Percentiles rank a stretch among this genome's conserved stretches.
Evolutionary conservation across 2,888 invertebrate species (phyloP).

Genomic region (Ectemnius continuus): DNA sequence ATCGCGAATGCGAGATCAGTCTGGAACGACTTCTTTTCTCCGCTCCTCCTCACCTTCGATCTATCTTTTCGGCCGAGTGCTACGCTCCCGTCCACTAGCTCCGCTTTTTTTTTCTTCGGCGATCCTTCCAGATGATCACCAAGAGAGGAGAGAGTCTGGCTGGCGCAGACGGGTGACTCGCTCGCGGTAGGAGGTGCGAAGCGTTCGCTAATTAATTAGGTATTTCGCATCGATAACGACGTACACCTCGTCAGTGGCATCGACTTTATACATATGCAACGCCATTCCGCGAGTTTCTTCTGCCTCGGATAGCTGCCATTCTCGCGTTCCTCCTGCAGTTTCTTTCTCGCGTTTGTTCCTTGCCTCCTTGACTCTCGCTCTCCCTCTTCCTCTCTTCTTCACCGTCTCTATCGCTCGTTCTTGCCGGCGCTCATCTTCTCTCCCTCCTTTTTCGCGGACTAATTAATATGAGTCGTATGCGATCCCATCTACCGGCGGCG

Average conservation of each 20-base stretch:
- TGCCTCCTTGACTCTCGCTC: conserved; percentile 5
- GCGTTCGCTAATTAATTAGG: conserved; percentile 52
- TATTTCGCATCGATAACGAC: conserved; percentile 54
- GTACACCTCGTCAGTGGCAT: conserved; percentile 25
- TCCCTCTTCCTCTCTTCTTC: neutral
- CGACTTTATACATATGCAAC: conserved; percentile 41
- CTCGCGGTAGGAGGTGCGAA: conserved; percentile 14
- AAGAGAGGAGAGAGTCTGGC: too few species aligned
- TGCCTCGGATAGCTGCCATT: neutral
- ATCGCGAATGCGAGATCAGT: conserved; percentile 19
- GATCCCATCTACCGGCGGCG: conserved; percentile 39
- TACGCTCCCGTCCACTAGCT: neutral
- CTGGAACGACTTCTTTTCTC: conserved; percentile 11
- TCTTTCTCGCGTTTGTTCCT: neutral
- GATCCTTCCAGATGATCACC: neutral
- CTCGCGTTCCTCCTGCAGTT: neutral
- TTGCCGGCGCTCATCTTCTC: neutral
- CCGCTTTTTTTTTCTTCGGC: neutral
- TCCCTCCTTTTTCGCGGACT: conserved; percentile 32
- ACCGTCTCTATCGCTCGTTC: too few species aligned
- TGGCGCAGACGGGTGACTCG: neutral
- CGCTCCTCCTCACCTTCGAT: neutral
- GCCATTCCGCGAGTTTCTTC: conserved; percentile 36
- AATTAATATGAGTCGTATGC: conserved; percentile 45
- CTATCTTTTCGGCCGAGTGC: neutral